Evolutionary conservation across 2,797 vertebrate species (phyloP), one percentile per base, ranked within the genome.

Genomic region (Falco berigora): DNA sequence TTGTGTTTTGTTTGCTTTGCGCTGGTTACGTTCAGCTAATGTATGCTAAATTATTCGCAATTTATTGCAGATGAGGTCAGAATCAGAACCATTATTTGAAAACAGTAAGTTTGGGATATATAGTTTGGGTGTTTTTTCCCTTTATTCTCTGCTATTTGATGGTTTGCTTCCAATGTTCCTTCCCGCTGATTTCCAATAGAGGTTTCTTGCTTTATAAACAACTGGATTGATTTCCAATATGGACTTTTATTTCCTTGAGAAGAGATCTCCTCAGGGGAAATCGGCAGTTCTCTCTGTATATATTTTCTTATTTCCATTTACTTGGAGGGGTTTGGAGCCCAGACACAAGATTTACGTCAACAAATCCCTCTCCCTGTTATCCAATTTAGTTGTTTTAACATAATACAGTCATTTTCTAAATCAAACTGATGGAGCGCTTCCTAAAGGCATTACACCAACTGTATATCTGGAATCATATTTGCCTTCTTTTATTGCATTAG

Each of bases 401-500:
- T 95, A 97, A 96, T 96, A 64, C 88, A 96, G 90, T 96, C 27
- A 95, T 97, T 97, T 97, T 96, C 96, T 96, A 96, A 94, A 94
- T 94, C 92, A 96, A 97, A 88, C 84, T 96, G 96, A 96, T 96
- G 81, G 91, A 97, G 86, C 0, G 1, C 81, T 96, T 97, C 92
- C 96, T 96, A 91, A 97, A 97, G 94, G 88, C 96, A 97, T 96
- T 97, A 96, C 61, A 93, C 69, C 94, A 95, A 94, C 86, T 88
- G 83, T 96, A 96, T 94, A 93, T 95, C 85, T 97, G 95, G 81
- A 97, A 96, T 97, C 90, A 82, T 95, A 96, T 96, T 96, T 90
- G 53, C 83, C 63, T 94, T 92, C 67, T 92, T 96, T 97, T 96
- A 96, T 96, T 97, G 86, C 93, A 96, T 97, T 97, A 97, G 84